Evolutionary conservation across 2,797 vertebrate genomes (phyloP).

Genomic region (Danio tinwini): DNA sequence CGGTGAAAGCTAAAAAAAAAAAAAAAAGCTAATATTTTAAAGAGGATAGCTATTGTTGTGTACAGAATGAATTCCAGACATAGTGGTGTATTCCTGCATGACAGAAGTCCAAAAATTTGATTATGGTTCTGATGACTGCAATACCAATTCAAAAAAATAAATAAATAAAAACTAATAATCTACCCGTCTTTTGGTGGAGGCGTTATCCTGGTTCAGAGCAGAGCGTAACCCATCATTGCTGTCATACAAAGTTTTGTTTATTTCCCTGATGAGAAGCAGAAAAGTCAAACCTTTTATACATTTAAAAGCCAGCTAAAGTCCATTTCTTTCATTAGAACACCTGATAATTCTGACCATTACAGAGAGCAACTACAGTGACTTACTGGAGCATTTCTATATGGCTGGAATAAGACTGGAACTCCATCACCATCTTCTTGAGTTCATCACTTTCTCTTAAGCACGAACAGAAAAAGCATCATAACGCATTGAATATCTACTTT

Average conservation of each 20-base stretch:
- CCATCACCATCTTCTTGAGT: conserved; percentile 69
- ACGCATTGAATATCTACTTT: too few species aligned
- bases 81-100: not conserved
- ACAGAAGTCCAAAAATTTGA: conserved; percentile 7
- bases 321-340: not conserved
- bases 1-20: conserved; percentile 67
- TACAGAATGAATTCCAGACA: not conserved
- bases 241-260: conserved; percentile 79
- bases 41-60: not conserved
- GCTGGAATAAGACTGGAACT: conserved; percentile 71
- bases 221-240: conserved; percentile 77
- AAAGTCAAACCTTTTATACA: not conserved
- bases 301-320: not conserved
- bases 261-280: conserved; percentile 64
- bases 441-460: conserved; percentile 71
- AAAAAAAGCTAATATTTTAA: not conserved
- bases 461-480: not conserved
- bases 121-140: too few species aligned
- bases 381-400: conserved; percentile 77
- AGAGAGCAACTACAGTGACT: conserved; percentile 42
- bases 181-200: conserved; percentile 68
- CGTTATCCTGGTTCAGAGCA: conserved; percentile 61
- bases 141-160: not conserved
- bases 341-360: too few species aligned
- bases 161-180: conserved; percentile 34